Evolutionary conservation across 2,888 invertebrate species (phyloP).

Genomic region (Neoaliturus tenellus): DNA sequence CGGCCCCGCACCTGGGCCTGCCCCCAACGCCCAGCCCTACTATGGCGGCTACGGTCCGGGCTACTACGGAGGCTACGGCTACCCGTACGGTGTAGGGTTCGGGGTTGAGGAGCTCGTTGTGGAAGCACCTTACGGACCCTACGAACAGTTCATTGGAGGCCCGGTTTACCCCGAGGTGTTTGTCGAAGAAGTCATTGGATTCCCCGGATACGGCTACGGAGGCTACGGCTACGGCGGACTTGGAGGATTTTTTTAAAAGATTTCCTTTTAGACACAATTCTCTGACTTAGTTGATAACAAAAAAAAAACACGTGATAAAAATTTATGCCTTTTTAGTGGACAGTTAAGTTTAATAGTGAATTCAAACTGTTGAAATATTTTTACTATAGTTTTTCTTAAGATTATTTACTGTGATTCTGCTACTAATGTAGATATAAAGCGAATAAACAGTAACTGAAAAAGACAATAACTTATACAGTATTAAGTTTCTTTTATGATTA

Average conservation of each 20-base stretch:
- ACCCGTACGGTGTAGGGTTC: neutral
- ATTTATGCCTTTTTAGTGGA: neutral
- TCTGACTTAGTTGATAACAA: neutral
- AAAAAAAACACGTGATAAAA: no score
- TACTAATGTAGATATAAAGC: no score
- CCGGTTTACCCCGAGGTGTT: constrained; percentile 1
- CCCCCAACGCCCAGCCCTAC: no score
- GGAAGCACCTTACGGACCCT: constrained; percentile 16
- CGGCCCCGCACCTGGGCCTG: neutral
- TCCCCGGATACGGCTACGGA: neutral
- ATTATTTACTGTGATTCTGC: no score
- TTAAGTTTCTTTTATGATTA: no score
- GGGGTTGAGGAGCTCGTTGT: constrained; percentile 10
- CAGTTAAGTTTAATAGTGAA: neutral
- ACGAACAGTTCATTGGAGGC: constrained; percentile 22
- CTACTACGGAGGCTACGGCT: neutral
- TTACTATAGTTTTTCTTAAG: neutral
- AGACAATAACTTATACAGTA: no score
- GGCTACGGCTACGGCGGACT: neutral
- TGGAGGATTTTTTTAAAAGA: neutral
- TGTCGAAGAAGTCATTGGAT: neutral
- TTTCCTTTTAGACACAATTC: neutral
- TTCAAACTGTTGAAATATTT: neutral
- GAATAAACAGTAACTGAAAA: no score
- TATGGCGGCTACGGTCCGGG: neutral